Evolutionary conservation across 2,797 vertebrate genomes (phyloP), one percentile per base, ranked within the genome.

Genomic region (Amphiprion clarkii): DNA sequence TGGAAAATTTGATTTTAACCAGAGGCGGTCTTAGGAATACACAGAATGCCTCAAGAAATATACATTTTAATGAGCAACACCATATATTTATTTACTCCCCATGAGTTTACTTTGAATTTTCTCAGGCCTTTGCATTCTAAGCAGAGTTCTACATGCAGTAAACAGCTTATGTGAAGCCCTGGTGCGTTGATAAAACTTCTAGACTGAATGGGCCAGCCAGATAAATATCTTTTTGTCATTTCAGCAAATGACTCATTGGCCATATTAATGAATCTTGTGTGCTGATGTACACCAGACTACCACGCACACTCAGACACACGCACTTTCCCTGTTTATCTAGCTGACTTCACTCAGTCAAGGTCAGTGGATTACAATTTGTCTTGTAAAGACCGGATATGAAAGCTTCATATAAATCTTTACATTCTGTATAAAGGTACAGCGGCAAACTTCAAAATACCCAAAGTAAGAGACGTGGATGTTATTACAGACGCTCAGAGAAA

Each of bases 321-420:
- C 33, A 36, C 52, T 25, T 21, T 23, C 36, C 9, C 36, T 48
- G 79, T 79, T 76, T 66, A 69, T 87, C 56, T 69, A 48, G 51
- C 72, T 66, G 29, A 77, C 44, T 74, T 79, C 36, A 62, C 58
- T 69, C 57, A 79, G 59, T 36, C 27, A 44, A 73, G 68, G 75
- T 84, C 64, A 79, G 33, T 19, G 31, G 64, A 84, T 67, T 53
- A 75, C 36, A 72, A 77, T 84, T 49, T 52, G 44, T 88, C 77
- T 77, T 60, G 46, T 55, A 55, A 46, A 19, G 33, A 54, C 59
- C 33, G 52, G 68, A 84, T 70, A 74, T 75, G 67, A 86, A 66
- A 62, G 67, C 77, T 79, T 74, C 46, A 40, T 44, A 76, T 75
- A 73, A 59, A 79, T 85, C 75, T 76, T 48, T 60, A 44, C 33